Evolutionary conservation across 1,140 invertebrate species (phyloP), one percentile per base, ranked within the genome.

Genomic region (Leucophenga varia): DNA sequence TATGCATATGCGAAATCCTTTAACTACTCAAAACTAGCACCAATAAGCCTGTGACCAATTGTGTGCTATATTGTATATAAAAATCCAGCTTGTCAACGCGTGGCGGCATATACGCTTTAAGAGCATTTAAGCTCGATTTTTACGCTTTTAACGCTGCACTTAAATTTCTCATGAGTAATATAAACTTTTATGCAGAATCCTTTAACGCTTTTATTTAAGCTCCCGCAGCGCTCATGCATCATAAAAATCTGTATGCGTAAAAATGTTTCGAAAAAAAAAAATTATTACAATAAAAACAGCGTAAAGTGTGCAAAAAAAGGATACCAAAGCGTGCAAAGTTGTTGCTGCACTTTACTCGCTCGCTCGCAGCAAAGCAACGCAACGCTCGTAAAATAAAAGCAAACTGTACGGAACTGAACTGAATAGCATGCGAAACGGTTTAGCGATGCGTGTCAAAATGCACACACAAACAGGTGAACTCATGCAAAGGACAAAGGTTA

Each of bases 241-340:
- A 20, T 65, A 65, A 65, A n/a, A 65, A 63, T 65, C 59, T 65
- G 63, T 63, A 65, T 65, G 64, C 64, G 63, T 61, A 58, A 67
- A 65, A 65, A 67, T 65, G 63, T 65, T 67, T 65, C 63, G n/a
- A n/a, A n/a, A n/a, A n/a, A n/a, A n/a, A n/a, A 65, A 65, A 65
- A 67, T 65, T 65, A 65, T 65, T 65, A 65, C 63, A 65, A 65
- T 68, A 63, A 67, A 55, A 67, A 59, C 59, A 67, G 55, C 49
- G 50, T 31, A 43, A 36, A 52, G 55, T 44, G n/a, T n/a, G n/a
- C n/a, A n/a, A n/a, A n/a, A n/a, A n/a, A n/a, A n/a, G n/a, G n/a
- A n/a, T n/a, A n/a, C n/a, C n/a, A n/a, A n/a, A n/a, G n/a, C n/a
- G n/a, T n/a, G n/a, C n/a, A n/a, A n/a, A n/a, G n/a, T n/a, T n/a